Conservation (phyloP, 1,140 invertebrate genomes). For the Neodiprion lecontei region DNA sequence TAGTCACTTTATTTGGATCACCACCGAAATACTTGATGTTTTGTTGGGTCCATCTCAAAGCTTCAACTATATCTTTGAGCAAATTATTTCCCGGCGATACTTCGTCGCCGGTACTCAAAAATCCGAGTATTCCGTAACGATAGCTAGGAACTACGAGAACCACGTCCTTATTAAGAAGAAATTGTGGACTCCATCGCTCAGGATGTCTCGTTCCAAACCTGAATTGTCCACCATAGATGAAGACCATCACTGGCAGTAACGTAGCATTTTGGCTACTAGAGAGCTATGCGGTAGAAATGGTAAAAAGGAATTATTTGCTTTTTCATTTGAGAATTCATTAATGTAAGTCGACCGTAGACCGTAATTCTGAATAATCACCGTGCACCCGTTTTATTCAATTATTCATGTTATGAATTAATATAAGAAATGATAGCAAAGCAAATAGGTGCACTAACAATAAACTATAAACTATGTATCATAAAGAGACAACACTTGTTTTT, state of each 20-base stretch:
- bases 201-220: background rate
- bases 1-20: background rate
- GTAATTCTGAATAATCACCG: background rate
- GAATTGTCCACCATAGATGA: background rate
- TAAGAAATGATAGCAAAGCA: too few species aligned
- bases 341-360: background rate
- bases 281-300: background rate
- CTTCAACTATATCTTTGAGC: background rate
- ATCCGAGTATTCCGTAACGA: background rate
- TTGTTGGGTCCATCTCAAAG: background rate
- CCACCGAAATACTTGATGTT: slow-evolving; percentile 1
- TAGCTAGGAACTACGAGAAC: background rate
- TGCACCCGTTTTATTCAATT: background rate
- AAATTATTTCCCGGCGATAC: background rate
- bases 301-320: background rate
- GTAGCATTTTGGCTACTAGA: background rate
- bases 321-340: background rate
- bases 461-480: too few species aligned
- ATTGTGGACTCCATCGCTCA: background rate
- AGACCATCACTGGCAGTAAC: background rate
- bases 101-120: background rate
- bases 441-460: too few species aligned
- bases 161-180: background rate
- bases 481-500: too few species aligned
- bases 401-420: too few species aligned